These are phyloP conservation scores for Polyploca ridens DNA, from an alignment of 2,888 invertebrate species.

Conservation along the genomic window DNA sequence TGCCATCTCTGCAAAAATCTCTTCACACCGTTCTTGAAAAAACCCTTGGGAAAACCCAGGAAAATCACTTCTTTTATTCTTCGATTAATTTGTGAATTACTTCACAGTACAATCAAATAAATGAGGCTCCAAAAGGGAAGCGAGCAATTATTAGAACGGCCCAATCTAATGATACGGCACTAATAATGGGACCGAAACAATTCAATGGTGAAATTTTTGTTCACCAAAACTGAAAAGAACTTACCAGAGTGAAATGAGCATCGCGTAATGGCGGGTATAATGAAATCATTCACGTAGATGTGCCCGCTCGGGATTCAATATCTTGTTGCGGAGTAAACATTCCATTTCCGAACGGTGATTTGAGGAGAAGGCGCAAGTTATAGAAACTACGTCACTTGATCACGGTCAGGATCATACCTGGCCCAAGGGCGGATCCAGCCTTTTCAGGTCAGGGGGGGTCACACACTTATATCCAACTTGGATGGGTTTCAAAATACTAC, in stretches of 20 bases:
- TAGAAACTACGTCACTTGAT: not conserved
- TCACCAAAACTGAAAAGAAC: conserved; percentile 25
- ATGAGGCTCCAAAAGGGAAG: not conserved
- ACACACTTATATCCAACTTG: too few species aligned
- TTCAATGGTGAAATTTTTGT: conserved; percentile 26
- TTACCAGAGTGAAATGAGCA: conserved; percentile 41
- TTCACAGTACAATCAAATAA: not conserved
- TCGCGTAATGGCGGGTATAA: conserved; percentile 55
- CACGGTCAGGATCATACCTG: too few species aligned
- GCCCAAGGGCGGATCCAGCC: too few species aligned
- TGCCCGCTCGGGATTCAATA: conserved; percentile 54
- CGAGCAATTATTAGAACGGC: conserved; percentile 2
- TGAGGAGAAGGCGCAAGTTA: conserved; percentile 10
- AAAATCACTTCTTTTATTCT: too few species aligned
- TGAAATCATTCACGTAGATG: conserved; percentile 59
- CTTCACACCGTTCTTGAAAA: too few species aligned
- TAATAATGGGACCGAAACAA: conserved; percentile 18
- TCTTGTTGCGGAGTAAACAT: conserved; percentile 57
- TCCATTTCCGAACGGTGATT: conserved; percentile 44
- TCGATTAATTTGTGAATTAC: not conserved
- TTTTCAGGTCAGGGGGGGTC: too few species aligned
- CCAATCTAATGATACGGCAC: conserved; percentile 7
- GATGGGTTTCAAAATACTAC: too few species aligned
- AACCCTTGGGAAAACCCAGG: too few species aligned
- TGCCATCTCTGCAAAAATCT: too few species aligned